Evolutionary conservation across 53 echinoderm and acorn worm species (phyloP).

Genomic region (Arbacia lixula): DNA sequence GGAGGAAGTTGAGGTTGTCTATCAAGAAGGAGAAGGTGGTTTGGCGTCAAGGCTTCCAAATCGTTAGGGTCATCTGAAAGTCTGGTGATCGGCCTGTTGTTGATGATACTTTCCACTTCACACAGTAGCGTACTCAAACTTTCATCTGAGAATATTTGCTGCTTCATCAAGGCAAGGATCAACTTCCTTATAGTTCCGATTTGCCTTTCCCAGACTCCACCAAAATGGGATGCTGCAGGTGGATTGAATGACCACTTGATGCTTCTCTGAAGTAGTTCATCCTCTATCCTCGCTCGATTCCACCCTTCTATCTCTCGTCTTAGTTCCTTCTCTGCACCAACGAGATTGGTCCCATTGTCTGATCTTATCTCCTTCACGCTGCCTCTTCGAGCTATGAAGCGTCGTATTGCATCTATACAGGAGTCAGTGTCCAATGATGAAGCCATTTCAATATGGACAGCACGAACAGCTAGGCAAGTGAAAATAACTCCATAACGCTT

Average conservation of each 20-base stretch:
- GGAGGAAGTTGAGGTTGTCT: slow-evolving; percentile 17
- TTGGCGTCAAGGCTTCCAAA: slow-evolving; percentile 61
- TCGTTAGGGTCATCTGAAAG: slow-evolving; percentile 53
- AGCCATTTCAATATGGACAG: slow-evolving; percentile 53
- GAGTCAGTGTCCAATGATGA: slow-evolving; percentile 55
- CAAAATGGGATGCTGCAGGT: slow-evolving; percentile 45
- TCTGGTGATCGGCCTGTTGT: slow-evolving; percentile 53
- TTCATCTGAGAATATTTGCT: slow-evolving; percentile 57
- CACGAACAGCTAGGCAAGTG: slow-evolving; percentile 41
- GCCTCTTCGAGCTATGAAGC: slow-evolving; percentile 51
- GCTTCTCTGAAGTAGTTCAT: slow-evolving; percentile 42
- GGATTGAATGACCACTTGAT: slow-evolving; percentile 59
- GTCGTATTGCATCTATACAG: slow-evolving; percentile 51
- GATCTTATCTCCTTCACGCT: slow-evolving; percentile 32
- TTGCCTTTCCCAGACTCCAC: slow-evolving; percentile 51
- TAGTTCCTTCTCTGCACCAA: slow-evolving; percentile 52
- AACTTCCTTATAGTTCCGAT: slow-evolving; percentile 42
- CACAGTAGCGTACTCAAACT: slow-evolving; percentile 49
- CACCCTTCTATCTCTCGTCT: slow-evolving; percentile 13
- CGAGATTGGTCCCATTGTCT: slow-evolving; percentile 61
- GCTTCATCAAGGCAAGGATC: slow-evolving; percentile 27
- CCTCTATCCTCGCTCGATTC: slow-evolving; percentile 16
- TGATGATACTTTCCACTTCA: slow-evolving; percentile 64
- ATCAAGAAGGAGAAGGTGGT: slow-evolving; percentile 52
- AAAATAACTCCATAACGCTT: slow-evolving; percentile 60